Percentiles rank a stretch among this genome's conserved stretches.
Conservation (phyloP, 1,140 invertebrate genomes). For the Anthonomus grandis region DNA sequence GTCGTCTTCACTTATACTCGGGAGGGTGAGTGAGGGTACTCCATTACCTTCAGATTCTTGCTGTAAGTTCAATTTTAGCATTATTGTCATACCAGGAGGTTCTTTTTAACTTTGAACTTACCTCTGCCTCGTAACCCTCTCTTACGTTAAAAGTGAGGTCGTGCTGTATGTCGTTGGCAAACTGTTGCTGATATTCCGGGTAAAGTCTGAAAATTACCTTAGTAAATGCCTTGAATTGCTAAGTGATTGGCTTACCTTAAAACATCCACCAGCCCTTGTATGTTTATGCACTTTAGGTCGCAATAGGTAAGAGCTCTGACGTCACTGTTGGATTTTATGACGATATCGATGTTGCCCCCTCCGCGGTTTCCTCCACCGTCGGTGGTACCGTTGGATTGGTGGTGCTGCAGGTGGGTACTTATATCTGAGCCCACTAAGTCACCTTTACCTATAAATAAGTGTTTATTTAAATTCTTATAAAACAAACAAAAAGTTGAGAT, state of each 20-base stretch:
- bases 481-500: too few species aligned
- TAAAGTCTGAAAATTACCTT: constrained; percentile 62
- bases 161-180: constrained; percentile 90
- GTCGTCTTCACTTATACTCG: constrained; percentile 90
- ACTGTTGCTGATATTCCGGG: constrained; percentile 91
- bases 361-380: constrained; percentile 50
- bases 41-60: constrained; percentile 78
- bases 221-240: too few species aligned
- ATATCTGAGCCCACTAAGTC: constrained; percentile 96
- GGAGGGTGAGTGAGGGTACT: constrained; percentile 74
- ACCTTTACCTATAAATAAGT: constrained; percentile 73
- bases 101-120: too few species aligned
- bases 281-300: constrained; percentile 91
- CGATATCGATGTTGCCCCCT: constrained; percentile 61
- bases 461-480: too few species aligned
- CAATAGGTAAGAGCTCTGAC: constrained; percentile 91
- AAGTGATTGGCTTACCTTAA: constrained; percentile 52
- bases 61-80: too few species aligned
- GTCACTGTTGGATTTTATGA: constrained; percentile 91
- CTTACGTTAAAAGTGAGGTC: constrained; percentile 93
- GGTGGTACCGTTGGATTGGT: constrained; percentile 47
- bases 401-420: constrained; percentile 67
- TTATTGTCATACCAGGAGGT: too few species aligned
- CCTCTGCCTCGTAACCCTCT: constrained; percentile 87
- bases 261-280: constrained; percentile 86